These are phyloP conservation scores for Ceratosolen fusciceps DNA, from an alignment of 1,140 invertebrate genomes.

Conservation along the genomic window DNA sequence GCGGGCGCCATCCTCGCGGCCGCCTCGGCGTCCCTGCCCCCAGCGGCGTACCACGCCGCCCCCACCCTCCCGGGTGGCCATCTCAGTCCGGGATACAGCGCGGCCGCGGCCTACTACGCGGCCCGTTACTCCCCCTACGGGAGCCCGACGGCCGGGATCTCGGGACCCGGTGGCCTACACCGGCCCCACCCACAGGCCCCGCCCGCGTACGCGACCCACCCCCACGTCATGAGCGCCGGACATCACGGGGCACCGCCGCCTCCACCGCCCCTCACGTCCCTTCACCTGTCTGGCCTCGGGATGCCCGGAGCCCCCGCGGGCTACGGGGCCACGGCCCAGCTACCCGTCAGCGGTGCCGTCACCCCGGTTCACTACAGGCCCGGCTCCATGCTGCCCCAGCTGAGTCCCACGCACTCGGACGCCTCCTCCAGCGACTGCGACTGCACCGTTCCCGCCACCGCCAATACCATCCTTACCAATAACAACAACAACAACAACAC, in stretches of 20 bases:
- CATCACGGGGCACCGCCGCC: slow-evolving; percentile 43
- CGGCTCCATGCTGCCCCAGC: slow-evolving; percentile 50
- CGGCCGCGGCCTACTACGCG: slow-evolving; percentile 52
- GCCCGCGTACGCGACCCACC: slow-evolving; percentile 45
- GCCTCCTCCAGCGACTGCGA: slow-evolving; percentile 68
- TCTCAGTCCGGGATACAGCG: slow-evolving; percentile 50
- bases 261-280: slow-evolving; percentile 38
- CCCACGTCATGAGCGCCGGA: not conserved
- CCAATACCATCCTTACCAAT: slow-evolving; percentile 44
- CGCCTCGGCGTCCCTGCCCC: slow-evolving; percentile 77
- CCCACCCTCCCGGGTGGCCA: slow-evolving; percentile 68
- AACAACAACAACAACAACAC: slow-evolving; percentile 50
- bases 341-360: not conserved
- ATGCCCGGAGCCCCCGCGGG: not conserved
- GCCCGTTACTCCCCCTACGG: slow-evolving; percentile 56
- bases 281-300: slow-evolving; percentile 4
- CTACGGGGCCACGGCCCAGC: not conserved
- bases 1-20: slow-evolving; percentile 85
- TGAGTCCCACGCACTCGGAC: slow-evolving; percentile 63
- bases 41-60: slow-evolving; percentile 66
- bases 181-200: slow-evolving; percentile 34
- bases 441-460: slow-evolving; percentile 54
- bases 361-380: slow-evolving; percentile 36
- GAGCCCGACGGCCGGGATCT: slow-evolving; percentile 45
- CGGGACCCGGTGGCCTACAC: slow-evolving; percentile 35